phyloP scores from a whole-genome alignment of 2,797 vertebrate genomes.

The Onychomys leucogaster region DNA sequence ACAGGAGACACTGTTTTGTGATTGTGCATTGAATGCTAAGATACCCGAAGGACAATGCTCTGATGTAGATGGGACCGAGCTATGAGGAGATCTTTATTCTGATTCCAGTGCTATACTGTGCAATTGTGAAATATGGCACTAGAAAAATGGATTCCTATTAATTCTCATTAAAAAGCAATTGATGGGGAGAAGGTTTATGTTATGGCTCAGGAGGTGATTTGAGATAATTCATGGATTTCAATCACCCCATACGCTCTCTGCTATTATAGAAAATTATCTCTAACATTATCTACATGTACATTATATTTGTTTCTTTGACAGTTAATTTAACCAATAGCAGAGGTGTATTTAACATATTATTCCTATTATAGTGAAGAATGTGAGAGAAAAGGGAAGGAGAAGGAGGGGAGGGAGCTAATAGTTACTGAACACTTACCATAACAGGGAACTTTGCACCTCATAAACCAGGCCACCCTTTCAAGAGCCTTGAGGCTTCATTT shows the following conservation, averaged over 20 bases:
- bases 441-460: not conserved
- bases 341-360: constrained; percentile 59
- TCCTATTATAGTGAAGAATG: not conserved
- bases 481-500: not conserved
- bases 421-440: not conserved
- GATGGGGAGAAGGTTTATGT: constrained; percentile 63
- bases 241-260: constrained; percentile 46
- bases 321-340: constrained; percentile 59
- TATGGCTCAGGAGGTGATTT: constrained; percentile 63
- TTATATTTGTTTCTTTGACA: constrained; percentile 71
- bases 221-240: constrained; percentile 69
- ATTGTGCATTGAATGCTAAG: constrained; percentile 55
- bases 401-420: not conserved
- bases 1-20: constrained; percentile 50
- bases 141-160: constrained; percentile 73
- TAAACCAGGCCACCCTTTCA: not conserved
- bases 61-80: not conserved
- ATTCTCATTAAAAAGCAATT: constrained; percentile 70
- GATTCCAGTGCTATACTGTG: not conserved
- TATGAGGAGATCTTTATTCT: constrained; percentile 59
- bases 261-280: constrained; percentile 69
- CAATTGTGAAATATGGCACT: constrained; percentile 45
- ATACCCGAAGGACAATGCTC: not conserved
- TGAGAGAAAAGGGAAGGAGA: not conserved
- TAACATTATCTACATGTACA: constrained; percentile 48